Base-by-base conservation (phyloP, 2,797 vertebrate species). In the Acanthiza pusilla region DNA sequence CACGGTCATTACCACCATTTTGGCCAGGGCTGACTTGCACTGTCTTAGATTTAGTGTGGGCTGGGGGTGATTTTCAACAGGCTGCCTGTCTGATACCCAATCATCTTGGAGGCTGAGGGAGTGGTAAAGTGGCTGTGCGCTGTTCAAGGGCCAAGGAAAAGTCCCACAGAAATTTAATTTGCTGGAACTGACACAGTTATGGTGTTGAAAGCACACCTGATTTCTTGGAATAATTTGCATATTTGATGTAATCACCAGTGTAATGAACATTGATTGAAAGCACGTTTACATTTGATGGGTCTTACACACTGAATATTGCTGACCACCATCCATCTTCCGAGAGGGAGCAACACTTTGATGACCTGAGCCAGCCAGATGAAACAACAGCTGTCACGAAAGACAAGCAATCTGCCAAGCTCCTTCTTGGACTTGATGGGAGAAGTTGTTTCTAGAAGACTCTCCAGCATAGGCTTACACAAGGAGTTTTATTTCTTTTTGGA, bases 301-400 rank as follows among this genome's bases (percentile, higher is more conserved):
- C 42, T 68, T 63, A 29, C 11, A 53, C 25, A 16, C 18, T 26
- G 42, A 74, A 60, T 45, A 60, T 60, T 47, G 16, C 32, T 78
- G 50, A 77, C 50, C 50, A 54, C 20, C 38, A 30, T 70, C 34
- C 22, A 17, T 63, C 78, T 94, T 87, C 29, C 20, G 48, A 67
- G 58, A 71, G 16, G 13, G 10, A 87, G 13, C 17, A 55, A 18
- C 1, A 2, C 45, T 67, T 74, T 1, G 4, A 45, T 65, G 23
- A 75, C 27, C 14, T 57, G 18, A 65, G 40, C 0, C 0, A 36
- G 16, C 43, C 36, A 76, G 48, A 38, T 1, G 1, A 27, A 57
- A 32, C 43, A 65, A 20, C 27, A 89, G 16, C 6, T 2, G 0
- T 55, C 2, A 1, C 13, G 48, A 84, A 84, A 66, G 50, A n/a